Evolutionary conservation across 2,797 vertebrate species (phyloP), one percentile per base, ranked within the genome.

Genomic region (Lithobates pipiens): DNA sequence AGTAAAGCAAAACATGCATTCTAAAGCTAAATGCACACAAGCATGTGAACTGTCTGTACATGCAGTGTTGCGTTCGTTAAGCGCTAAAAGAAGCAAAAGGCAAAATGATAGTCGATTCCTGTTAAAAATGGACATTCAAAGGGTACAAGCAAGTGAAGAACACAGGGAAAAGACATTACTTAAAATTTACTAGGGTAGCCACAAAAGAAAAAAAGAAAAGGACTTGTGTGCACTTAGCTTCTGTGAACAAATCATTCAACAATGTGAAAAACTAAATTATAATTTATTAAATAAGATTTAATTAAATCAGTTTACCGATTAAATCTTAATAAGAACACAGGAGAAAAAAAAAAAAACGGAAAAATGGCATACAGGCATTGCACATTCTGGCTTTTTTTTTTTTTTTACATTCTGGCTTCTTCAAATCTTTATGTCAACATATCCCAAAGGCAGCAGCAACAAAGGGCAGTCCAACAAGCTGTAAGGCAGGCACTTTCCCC

Each of bases 401-500:
- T 54, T 8, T 73, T 78, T 7, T 29, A 23, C 36, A 34, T 57
- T 71, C 25, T 70, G 63, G 15, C 50, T 5, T 54, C 50, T 54
- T 8, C 5, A 0, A 6, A 21, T 0, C 46, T 80, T 95, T 94
- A 98, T 94, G 95, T 96, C 90, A 98, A 91, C 95, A 97, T 95
- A 91, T 98, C 96, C 96, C 95, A 96, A 82, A 99, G 96, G 91
- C 96, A 98, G 93, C 97, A 99, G 92, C 97, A 99, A 92, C 97
- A 99, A 81, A 99, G 93, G 0, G 95, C 95, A 0, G 97, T 95
- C 89, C 95, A 96, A 84, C 97, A 98, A 0, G 95, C 96, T 0
- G 95, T 95, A 88, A 98, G 92, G 89, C 96, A 97, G 32, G 96
- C 91, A 8, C 93, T 93, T 88, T 97, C 94, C 1, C 93, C 96